Base-by-base conservation (phyloP, 2,113 vertebrate species). In the Felis catus region DNA sequence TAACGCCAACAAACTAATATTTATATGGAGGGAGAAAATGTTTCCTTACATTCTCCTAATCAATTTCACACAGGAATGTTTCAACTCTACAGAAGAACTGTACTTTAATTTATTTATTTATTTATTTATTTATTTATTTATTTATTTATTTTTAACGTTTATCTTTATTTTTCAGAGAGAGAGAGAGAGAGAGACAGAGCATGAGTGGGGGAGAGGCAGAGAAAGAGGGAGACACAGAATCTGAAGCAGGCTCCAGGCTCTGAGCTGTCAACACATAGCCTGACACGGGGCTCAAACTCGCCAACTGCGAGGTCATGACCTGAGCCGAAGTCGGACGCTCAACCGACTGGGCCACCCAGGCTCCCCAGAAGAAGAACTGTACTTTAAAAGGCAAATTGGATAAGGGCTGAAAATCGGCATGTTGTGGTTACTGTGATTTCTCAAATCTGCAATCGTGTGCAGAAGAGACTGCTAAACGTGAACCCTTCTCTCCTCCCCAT, bases 371-470 rank as follows among this genome's bases (percentile, higher is more conserved):
- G 53, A 83, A 58, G 58, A 97, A 89, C 4, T 73, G n/a, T 15
- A 94, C 39, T 92, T 86, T 25, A 71, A 92, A 92, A 93, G 65
- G 33, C 33, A 94, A 90, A 85, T 70, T 90, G 27, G 94, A 48
- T 58, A 93, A 90, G 51, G 41, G 41, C 16, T 89, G 21, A 76
- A 95, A 95, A 91, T 51, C 27, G 76, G 25, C 41, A 88, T 68
- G 25, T 39, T 29, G n/a, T 92, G 48, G 80, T 27, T 68, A 18
- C 68, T 74, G 23, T 63, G 39, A 93, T 95, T 94, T 81, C 58
- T 94, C 84, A 91, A 90, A 93, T 93, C 55, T 93, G 55, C 89
- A 91, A 11, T 11, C 36, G 71, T 13, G 53, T 10, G 6, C 58
- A 85, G 74, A 84, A 83, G 48, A 61, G 8, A 92, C 25, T 53